A percentile compares a stretch with the other conserved stretches of the same genome.
These are phyloP conservation scores for Bothrops jararaca DNA, from an alignment of 2,113 vertebrate species.

Conservation along the genomic window DNA sequence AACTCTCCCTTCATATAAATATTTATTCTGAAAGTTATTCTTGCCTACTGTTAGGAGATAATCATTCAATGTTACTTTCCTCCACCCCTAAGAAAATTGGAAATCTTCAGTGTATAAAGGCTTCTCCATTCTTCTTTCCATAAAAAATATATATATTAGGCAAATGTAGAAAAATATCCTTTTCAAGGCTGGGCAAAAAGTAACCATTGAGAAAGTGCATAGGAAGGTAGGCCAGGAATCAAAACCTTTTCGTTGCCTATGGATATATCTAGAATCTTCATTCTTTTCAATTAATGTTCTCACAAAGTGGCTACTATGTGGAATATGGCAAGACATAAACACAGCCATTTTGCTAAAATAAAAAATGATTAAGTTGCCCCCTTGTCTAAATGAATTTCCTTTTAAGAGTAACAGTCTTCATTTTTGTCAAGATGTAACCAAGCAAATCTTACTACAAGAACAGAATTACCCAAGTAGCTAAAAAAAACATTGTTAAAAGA, in stretches of 20 bases:
- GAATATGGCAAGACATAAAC: not conserved
- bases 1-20: not conserved
- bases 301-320: not conserved
- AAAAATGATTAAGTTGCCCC: not conserved
- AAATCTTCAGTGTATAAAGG: not conserved
- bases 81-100: not conserved
- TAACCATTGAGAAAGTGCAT: not conserved
- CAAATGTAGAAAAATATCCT: not conserved
- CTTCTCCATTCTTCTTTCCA: not conserved
- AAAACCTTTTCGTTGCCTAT: not conserved
- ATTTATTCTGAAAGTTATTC: not conserved
- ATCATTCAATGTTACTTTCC: not conserved
- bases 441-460: not conserved
- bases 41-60: not conserved
- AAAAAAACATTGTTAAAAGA: not conserved
- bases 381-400: not conserved
- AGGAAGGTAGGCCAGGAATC: not conserved
- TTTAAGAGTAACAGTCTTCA: not conserved
- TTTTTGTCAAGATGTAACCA: not conserved
- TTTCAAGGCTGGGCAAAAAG: not conserved
- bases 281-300: not conserved
- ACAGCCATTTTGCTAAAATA: not conserved
- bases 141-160: not conserved
- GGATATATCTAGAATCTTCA: not conserved
- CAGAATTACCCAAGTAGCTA: not conserved